These are phyloP conservation scores for Valencia hispanica DNA, from an alignment of 2,797 vertebrate genomes.

Conservation along the genomic window DNA sequence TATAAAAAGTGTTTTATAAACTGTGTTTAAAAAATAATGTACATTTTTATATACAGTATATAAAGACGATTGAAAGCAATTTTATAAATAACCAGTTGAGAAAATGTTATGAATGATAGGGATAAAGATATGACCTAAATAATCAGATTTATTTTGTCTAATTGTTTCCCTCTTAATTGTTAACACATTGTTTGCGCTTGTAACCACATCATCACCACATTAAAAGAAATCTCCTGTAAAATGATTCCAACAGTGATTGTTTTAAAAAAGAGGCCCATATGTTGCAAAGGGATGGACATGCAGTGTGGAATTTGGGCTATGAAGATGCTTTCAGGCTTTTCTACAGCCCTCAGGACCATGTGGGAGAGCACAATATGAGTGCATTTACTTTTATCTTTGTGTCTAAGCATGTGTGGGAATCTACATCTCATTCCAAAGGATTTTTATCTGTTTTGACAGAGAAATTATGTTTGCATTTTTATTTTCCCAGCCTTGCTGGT, in stretches of 20 bases:
- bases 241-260: conserved; percentile 15
- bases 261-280: conserved; percentile 20
- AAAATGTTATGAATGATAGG: not conserved
- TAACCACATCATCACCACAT: conserved; percentile 22
- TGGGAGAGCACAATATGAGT: conserved; percentile 21
- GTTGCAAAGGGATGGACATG: conserved; percentile 32
- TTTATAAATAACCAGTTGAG: not conserved
- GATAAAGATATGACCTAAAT: not conserved
- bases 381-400: conserved; percentile 47
- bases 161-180: not conserved
- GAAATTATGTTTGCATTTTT: conserved; percentile 96
- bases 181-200: conserved; percentile 10
- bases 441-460: conserved; percentile 86
- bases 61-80: not conserved
- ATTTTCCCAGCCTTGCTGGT: conserved; percentile 87
- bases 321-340: conserved; percentile 49
- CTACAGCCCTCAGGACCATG: conserved; percentile 39
- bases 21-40: not conserved
- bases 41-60: not conserved
- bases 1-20: not conserved
- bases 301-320: conserved; percentile 25
- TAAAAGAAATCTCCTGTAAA: conserved; percentile 1
- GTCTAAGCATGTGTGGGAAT: conserved; percentile 61
- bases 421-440: conserved; percentile 75
- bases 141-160: not conserved